Conservation (phyloP, 2,888 invertebrate species). For the Noctuana brunneofusca region DNA sequence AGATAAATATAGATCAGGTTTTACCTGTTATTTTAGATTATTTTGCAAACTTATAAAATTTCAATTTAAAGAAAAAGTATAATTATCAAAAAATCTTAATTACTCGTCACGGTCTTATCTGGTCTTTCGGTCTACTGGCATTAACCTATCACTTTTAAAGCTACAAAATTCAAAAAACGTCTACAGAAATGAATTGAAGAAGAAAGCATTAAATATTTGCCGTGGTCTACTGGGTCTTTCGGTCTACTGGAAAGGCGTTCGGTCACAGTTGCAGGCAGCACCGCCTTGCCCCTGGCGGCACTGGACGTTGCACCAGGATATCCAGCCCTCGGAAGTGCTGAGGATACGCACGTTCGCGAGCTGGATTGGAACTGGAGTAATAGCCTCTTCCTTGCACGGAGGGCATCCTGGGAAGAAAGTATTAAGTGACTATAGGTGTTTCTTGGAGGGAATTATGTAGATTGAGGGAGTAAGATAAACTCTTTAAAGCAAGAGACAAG, state of each 20-base stretch:
- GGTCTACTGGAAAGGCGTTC: constrained; percentile 81
- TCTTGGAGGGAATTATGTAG: too few species aligned
- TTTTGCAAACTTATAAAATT: too few species aligned
- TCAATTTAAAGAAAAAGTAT: neutral
- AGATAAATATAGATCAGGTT: too few species aligned
- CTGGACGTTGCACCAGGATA: constrained; percentile 85
- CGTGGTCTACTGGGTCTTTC: constrained; percentile 30
- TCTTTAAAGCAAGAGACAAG: too few species aligned
- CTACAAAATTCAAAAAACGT: too few species aligned
- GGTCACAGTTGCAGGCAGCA: constrained; percentile 89
- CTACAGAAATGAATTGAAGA: neutral
- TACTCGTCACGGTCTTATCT: constrained; percentile 7
- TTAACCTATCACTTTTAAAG: too few species aligned
- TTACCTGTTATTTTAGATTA: too few species aligned
- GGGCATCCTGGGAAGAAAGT: constrained; percentile 64
- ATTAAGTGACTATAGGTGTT: too few species aligned
- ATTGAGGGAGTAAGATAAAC: too few species aligned
- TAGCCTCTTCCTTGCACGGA: constrained; percentile 50
- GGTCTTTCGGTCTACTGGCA: constrained; percentile 9
- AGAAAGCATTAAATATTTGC: neutral
- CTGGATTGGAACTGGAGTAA: constrained; percentile 35
- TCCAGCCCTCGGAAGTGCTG: constrained; percentile 79
- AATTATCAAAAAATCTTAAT: neutral
- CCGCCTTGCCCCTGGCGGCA: constrained; percentile 88
- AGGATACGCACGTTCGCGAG: constrained; percentile 45